Evolutionary conservation across 64 coral and sea anemone species (phyloP), one percentile per base, ranked within the genome.

Genomic region (Pocillopora damicornis): DNA sequence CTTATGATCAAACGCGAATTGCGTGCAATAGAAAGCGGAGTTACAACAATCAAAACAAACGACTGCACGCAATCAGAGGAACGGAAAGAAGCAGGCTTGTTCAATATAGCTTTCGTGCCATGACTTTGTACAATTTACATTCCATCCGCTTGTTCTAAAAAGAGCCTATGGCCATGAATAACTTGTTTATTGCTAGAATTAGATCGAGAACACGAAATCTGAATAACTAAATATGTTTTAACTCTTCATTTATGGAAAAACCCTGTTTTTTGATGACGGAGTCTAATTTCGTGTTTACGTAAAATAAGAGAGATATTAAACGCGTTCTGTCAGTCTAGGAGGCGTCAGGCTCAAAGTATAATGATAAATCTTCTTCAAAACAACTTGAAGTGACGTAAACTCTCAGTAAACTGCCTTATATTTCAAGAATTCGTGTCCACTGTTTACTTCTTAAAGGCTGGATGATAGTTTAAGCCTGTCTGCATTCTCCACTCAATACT

Each of bases 1-100:
- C 20, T 37, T n/a, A 42, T 57, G 63, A 71, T 85, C 57, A 56
- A 85, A 37, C 15, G 4, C 23, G 58, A 79, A n/a, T 85, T 85
- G 81, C 81, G 81, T 85, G 81, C 81, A 58, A 72, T 65, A 85
- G 57, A 65, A 72, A 23, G 10, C 2, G 65, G 72, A 38, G 37
- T 22, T 37, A 85, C 37, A 85, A 85, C 81, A 85, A 85, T 85
- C 81, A 85, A 73, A 85, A 85, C 81, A 85, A 85, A 85, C 81
- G 81, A 85, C 64, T 84, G 81, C 81, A 85, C 81, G 81, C 81
- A 85, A 85, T 51, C 81, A 66, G 26, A 82, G 62, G 61, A 72
- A 85, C 63, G 81, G 35, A 60, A 38, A 36, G 59, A 60, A 66
- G 36, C 15, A 72, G 65, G 4, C 22, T 15, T 72, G 38, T 72